Evolutionary conservation across 2,888 invertebrate genomes (phyloP).

Genomic region (Nephrocerus scutellatus): DNA sequence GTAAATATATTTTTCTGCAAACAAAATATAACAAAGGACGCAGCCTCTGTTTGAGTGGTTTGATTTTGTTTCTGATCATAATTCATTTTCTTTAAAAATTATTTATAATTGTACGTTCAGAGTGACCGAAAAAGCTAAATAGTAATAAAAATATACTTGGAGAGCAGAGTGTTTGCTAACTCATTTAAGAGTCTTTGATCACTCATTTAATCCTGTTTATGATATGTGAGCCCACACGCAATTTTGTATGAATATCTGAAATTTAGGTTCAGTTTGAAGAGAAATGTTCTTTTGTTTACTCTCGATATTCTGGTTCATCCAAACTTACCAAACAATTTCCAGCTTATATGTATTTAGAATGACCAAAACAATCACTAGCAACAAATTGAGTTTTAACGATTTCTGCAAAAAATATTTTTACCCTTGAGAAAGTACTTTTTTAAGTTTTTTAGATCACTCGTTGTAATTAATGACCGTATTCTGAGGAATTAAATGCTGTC

Average conservation of each 20-base stretch:
- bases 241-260: conserved; percentile 46
- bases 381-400: conserved; percentile 47
- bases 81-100: no score
- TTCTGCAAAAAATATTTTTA: conserved; percentile 72
- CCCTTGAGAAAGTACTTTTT: conserved; percentile 51
- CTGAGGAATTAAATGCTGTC: no score
- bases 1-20: no score
- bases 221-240: conserved; percentile 43
- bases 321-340: conserved; percentile 48
- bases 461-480: no score
- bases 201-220: conserved; percentile 26
- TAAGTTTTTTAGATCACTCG: conserved; percentile 20
- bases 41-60: conserved; percentile 22
- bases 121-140: no score
- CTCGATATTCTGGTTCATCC: conserved; percentile 38
- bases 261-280: conserved; percentile 47
- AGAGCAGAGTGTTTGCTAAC: conserved; percentile 13
- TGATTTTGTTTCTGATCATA: conserved; percentile 21
- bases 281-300: conserved; percentile 26
- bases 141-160: no score
- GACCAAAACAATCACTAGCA: conserved; percentile 48
- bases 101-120: no score
- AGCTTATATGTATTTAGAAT: conserved; percentile 46
- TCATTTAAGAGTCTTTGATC: conserved; percentile 1
- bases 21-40: conserved; percentile 22